A percentile compares a stretch with the other conserved stretches of the same genome.
Conservation (phyloP, 1,140 invertebrate species). For the Cydia amplana region DNA sequence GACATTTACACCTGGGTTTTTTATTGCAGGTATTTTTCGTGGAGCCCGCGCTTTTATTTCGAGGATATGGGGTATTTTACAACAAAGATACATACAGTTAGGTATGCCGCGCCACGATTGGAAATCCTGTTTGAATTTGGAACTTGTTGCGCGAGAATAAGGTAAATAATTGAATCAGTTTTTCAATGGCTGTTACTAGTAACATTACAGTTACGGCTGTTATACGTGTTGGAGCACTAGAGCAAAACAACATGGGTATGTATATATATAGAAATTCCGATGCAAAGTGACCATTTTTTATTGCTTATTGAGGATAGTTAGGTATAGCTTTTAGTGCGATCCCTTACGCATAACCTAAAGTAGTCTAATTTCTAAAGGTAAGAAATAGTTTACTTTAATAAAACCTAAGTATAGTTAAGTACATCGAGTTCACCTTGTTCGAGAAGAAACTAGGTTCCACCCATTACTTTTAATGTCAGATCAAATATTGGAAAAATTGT, state of each 20-base stretch:
- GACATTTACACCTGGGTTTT: constrained; percentile 31
- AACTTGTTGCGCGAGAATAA: background rate
- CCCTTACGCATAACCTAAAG: too few relatives aligned
- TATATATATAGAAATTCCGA: too few relatives aligned
- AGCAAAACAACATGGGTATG: too few relatives aligned
- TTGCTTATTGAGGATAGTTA: too few relatives aligned
- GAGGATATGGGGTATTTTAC: background rate
- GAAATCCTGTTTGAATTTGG: background rate
- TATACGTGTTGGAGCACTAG: too few relatives aligned
- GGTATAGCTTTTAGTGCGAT: too few relatives aligned
- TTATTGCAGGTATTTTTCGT: constrained; percentile 23
- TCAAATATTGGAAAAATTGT: constrained; percentile 18
- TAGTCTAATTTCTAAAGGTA: too few relatives aligned
- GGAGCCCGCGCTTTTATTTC: background rate
- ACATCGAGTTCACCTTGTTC: background rate
- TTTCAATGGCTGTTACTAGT: too few relatives aligned
- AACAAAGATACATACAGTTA: background rate
- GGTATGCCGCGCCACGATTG: background rate
- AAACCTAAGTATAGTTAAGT: background rate
- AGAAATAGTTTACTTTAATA: too few relatives aligned
- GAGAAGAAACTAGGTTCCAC: background rate
- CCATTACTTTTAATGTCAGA: background rate
- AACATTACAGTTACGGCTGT: too few relatives aligned
- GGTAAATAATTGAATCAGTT: too few relatives aligned
- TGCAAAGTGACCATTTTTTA: too few relatives aligned